Base-by-base conservation (phyloP, 1,140 invertebrate species). In the Drosophila subobscura region DNA sequence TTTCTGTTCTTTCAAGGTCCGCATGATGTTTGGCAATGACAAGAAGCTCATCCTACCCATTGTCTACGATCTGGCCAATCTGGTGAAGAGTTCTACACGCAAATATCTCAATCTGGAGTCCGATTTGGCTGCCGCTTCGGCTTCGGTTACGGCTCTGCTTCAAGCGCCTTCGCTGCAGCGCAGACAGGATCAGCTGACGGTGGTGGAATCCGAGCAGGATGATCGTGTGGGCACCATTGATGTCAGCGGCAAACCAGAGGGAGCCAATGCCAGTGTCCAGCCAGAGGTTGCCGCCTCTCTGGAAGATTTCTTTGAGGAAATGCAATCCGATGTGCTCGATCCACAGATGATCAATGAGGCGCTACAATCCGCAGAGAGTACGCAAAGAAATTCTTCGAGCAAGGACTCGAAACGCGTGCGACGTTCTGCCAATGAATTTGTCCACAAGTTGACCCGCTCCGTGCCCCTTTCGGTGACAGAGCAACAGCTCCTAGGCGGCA, bases 31-130 rank as follows among this genome's bases (percentile, higher is more conserved):
- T 76, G 93, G 92, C 54, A 93, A 93, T 63, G 92, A 93, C 50
- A 91, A 93, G 40, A 93, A 94, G 20, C 90, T 95, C 2, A 92
- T 94, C 90, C 76, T 95, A 41, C 94, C 94, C 22, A 94, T 95
- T 61, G 92, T 94, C 51, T 92, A 92, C 63, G 94, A 95, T 77
- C 94, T 94, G 71, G 94, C 94, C 1, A 94, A 94, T 75, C 92
- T 95, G 41, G 93, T 95, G 42, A 91, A 90, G 49, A 92, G 91
- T 55, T 91, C 92, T 0, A 90, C 92, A n/a, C 71, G 77, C 60
- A 88, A 77, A 85, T 93, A 77, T 20, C 79, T 90, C 56, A 88
- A 77, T 76, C 86, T 73, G 81, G 92, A 70, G 53, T 93, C 33
- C 67, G 93, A 77, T 72, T 83, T 92, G 75, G 92, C 79, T 84